A percentile compares a stretch with the other conserved stretches of the same genome.
These are phyloP conservation scores for Ptychoptera contaminata DNA, from an alignment of 2,888 invertebrate genomes.

Conservation along the genomic window DNA sequence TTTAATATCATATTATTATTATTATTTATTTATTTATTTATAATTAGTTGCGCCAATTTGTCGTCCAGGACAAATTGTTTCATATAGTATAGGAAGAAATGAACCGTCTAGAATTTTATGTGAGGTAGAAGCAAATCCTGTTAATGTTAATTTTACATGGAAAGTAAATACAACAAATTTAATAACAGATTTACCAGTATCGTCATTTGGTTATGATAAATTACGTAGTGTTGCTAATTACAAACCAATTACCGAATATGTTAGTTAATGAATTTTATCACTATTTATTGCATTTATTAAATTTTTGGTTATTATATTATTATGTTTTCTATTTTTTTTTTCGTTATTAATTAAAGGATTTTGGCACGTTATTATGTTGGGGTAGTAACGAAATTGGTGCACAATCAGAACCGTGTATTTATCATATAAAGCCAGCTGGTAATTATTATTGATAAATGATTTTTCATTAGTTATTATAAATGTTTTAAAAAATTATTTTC, in stretches of 20 bases:
- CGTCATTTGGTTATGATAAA: slow-evolving; percentile 42
- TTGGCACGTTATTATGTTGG: slow-evolving; percentile 59
- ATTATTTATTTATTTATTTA: slow-evolving; percentile 4
- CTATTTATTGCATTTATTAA: too few relatives aligned
- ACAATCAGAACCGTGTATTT: slow-evolving; percentile 57
- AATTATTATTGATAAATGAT: slow-evolving; percentile 10
- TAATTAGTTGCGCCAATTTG: slow-evolving; percentile 53
- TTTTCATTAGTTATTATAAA: not conserved
- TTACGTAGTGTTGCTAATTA: slow-evolving; percentile 49
- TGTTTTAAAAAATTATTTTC: slow-evolving; percentile 4
- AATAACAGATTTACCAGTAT: slow-evolving; percentile 50
- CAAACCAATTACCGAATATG: slow-evolving; percentile 51
- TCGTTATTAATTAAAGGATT: slow-evolving; percentile 32
- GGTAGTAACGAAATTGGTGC: slow-evolving; percentile 55
- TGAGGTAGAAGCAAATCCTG: slow-evolving; percentile 59
- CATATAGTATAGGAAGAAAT: slow-evolving; percentile 56
- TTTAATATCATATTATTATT: not conserved
- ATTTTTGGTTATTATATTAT: too few relatives aligned
- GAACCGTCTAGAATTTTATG: slow-evolving; percentile 54
- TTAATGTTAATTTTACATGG: slow-evolving; percentile 52
- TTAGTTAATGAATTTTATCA: too few relatives aligned
- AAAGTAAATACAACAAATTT: slow-evolving; percentile 56
- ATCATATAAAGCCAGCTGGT: slow-evolving; percentile 59
- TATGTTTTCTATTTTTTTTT: too few relatives aligned
- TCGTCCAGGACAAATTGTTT: slow-evolving; percentile 46